Conservation (phyloP, 2,888 invertebrate species). For the Drosophila percnosoma region DNA sequence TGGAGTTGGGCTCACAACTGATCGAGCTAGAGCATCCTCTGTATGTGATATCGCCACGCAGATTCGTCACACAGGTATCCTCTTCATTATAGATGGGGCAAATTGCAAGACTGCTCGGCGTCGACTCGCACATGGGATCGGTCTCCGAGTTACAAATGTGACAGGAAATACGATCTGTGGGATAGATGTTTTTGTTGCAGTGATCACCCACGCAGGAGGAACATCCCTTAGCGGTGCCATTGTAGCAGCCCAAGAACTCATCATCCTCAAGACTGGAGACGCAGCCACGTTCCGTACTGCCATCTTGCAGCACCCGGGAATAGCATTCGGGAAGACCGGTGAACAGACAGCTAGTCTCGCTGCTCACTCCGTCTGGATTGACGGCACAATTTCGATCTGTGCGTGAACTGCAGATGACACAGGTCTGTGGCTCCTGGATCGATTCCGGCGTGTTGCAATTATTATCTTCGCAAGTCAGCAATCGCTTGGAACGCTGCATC, state of each 20-base stretch:
- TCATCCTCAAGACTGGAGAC: constrained; percentile 75
- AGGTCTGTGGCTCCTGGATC: constrained; percentile 59
- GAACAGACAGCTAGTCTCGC: constrained; percentile 55
- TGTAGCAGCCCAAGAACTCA: constrained; percentile 77
- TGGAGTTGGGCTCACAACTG: constrained; percentile 67
- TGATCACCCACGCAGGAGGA: constrained; percentile 61
- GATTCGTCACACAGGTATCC: constrained; percentile 79
- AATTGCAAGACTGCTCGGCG: constrained; percentile 65
- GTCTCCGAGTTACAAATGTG: constrained; percentile 76
- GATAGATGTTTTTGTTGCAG: constrained; percentile 76
- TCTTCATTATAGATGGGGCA: constrained; percentile 66
- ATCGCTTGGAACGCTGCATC: constrained; percentile 65
- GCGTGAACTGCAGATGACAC: constrained; percentile 78
- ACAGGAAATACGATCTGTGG: constrained; percentile 69
- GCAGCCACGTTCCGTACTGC: constrained; percentile 83
- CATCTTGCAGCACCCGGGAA: constrained; percentile 72
- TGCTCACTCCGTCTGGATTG: constrained; percentile 46
- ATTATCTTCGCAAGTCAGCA: constrained; percentile 68
- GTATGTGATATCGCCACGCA: constrained; percentile 66
- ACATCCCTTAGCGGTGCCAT: constrained; percentile 73
- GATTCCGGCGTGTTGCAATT: constrained; percentile 73
- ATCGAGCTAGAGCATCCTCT: constrained; percentile 75
- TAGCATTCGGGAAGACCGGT: constrained; percentile 78
- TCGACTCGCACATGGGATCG: constrained; percentile 61
- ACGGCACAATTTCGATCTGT: constrained; percentile 77